Evolutionary conservation across 2,888 invertebrate species (phyloP), one percentile per base, ranked within the genome.

Genomic region (Meganola albula): DNA sequence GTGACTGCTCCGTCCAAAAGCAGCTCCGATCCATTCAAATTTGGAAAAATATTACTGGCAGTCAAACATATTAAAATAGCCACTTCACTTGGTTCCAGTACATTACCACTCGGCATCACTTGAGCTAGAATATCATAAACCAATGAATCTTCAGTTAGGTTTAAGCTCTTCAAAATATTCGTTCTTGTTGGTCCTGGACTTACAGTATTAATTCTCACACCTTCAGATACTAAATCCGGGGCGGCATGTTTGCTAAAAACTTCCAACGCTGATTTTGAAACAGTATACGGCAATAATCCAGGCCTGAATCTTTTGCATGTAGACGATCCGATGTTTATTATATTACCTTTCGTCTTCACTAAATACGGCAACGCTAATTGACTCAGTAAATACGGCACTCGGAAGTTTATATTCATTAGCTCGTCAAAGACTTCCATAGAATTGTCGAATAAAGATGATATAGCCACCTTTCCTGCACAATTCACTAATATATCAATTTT

Each of bases 401-500:
- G 42, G n/a, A 70, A 48, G 31, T 70, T 68, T 12, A 72, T 62
- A 1, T 57, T 63, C 57, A 73, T 67, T 6, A 71, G 32, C 18
- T 65, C 65, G 25, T 74, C 73, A 11, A 72, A 62, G 0, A 44
- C 40, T 1, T 62, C 52, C 54, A 73, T 70, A 0, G 50, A 43
- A 9, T 53, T 38, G 12, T 71, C 72, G 23, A 57, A 57, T 0
- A 72, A 35, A 0, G 64, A 65, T 8, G 70, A 56, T 4, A 64
- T 22, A 0, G 46, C 37, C 3, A 62, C 37, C 45, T 55, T 55
- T 0, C 69, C 67, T 0, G 72, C 73, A 31, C 67, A 62, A 25
- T 74, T 74, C 6, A 74, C 49, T 11, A 74, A 24, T 6, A 72
- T 51, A 13, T 74, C 70, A 10, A 74, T 59, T 35, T 37, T 59